These are phyloP conservation scores for Melospiza georgiana DNA, from an alignment of 2,113 vertebrate genomes.

Conservation along the genomic window DNA sequence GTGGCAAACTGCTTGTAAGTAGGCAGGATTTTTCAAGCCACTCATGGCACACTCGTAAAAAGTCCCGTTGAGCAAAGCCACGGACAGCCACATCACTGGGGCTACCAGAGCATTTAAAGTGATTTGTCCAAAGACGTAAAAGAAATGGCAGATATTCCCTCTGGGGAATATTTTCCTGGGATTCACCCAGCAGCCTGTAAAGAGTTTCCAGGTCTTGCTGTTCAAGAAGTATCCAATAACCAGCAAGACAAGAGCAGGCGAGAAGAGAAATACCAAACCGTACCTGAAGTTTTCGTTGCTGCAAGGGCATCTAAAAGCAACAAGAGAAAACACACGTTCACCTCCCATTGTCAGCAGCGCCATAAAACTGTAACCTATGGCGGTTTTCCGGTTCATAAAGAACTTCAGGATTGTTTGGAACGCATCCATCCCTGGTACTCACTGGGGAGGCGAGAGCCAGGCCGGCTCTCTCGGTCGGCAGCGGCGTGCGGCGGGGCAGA, in stretches of 20 bases:
- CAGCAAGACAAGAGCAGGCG: conserved; percentile 86
- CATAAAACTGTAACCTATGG: conserved; percentile 92
- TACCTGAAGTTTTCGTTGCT: conserved; percentile 86
- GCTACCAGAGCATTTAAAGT: conserved; percentile 81
- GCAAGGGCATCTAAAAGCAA: conserved; percentile 94
- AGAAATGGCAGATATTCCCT: conserved; percentile 57
- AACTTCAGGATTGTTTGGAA: conserved; percentile 84
- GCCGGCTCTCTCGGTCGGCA: fast-evolving
- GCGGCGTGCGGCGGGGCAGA: neutral
- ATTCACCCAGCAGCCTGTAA: conserved; percentile 89
- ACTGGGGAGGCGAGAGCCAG: neutral
- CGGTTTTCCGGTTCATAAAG: conserved; percentile 83
- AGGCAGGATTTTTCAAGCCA: conserved; percentile 75
- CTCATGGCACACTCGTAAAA: conserved; percentile 94
- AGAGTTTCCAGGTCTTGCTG: conserved; percentile 84
- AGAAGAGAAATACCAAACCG: conserved; percentile 85
- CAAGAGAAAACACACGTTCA: conserved; percentile 86
- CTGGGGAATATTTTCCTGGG: conserved; percentile 73
- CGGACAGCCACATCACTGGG: conserved; percentile 91
- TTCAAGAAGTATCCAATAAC: conserved; percentile 85
- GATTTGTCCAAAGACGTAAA: conserved; percentile 68
- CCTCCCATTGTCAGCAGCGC: conserved; percentile 88
- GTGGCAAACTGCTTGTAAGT: conserved; percentile 79
- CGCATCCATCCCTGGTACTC: conserved; percentile 79
- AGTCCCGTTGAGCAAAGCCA: conserved; percentile 90